Evolutionary conservation across 2,888 invertebrate species (phyloP), one percentile per base, ranked within the genome.

Genomic region (Lasiommata megera): DNA sequence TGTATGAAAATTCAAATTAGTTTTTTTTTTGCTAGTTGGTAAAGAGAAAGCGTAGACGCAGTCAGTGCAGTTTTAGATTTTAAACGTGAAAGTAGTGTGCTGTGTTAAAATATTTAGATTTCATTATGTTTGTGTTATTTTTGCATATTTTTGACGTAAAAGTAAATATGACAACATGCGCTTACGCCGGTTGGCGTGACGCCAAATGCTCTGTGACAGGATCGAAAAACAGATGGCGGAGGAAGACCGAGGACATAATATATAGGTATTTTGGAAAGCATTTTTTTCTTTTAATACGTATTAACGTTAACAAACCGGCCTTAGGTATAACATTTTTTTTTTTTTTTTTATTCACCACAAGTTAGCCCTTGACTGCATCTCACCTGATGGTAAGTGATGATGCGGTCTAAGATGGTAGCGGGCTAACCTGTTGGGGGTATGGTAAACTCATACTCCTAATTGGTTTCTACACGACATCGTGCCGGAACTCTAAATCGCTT

Each of bases 1-100:
- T 83, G 79, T 79, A 80, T 82, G 68, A 79, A 83, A 82, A 90
- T 90, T 88, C 82, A 90, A 90, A 90, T 88, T 71, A 84, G 80
- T 81, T 88, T 89, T 88, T 89, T 88, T 89, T 88, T 82, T 71
- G 84, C 83, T 60, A 61, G 74, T 34, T 34, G 34, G 34, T 64
- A 74, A 84, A 87, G 87, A 88, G 90, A 90, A 90, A 90, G 88
- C 85, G 60, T 52, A 29, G 47, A 58, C 56, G 66, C 44, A 67
- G 74, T 71, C 84, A 88, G 89, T 88, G 62, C 70, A 71, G 68
- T 71, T 67, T 67, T 65, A 79, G 80, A 77, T 80, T 79, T 80
- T 75, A 81, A 55, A 60, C 79, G 79, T 72, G 82, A 74, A 79
- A 84, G 87, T 82, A 76, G 86, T 86, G 86, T 67, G 70, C 55